phyloP scores from a whole-genome alignment of 2,797 vertebrate species.

The Cygnus olor region DNA sequence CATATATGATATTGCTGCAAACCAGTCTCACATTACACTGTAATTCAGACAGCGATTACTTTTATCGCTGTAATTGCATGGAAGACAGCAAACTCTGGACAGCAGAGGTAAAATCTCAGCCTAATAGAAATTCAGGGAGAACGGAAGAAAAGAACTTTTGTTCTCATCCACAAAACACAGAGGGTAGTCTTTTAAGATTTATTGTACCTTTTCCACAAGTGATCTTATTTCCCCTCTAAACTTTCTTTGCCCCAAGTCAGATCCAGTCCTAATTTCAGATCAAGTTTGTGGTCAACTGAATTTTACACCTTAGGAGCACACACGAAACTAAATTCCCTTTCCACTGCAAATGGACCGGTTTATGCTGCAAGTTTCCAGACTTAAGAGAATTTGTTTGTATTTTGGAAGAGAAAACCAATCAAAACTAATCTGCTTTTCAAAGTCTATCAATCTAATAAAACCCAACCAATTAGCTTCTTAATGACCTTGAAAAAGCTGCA shows the following conservation, averaged over 20 bases:
- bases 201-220: background rate
- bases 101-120: background rate
- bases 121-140: background rate
- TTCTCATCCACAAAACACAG: background rate
- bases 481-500: background rate
- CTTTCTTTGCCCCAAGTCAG: background rate
- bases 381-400: background rate
- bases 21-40: accelerated
- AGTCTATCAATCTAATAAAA: background rate
- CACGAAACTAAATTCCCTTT: background rate
- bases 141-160: background rate
- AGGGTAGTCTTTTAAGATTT: background rate
- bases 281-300: background rate
- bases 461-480: background rate
- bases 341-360: background rate
- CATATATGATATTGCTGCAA: background rate
- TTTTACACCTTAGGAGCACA: background rate
- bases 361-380: background rate
- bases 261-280: background rate
- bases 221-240: background rate
- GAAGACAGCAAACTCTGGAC: background rate
- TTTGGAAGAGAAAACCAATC: background rate
- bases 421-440: background rate
- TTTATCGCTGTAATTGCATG: background rate
- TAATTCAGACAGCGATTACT: background rate